Evolutionary conservation across 1,140 invertebrate genomes (phyloP).

Genomic region (Pantala flavescens): DNA sequence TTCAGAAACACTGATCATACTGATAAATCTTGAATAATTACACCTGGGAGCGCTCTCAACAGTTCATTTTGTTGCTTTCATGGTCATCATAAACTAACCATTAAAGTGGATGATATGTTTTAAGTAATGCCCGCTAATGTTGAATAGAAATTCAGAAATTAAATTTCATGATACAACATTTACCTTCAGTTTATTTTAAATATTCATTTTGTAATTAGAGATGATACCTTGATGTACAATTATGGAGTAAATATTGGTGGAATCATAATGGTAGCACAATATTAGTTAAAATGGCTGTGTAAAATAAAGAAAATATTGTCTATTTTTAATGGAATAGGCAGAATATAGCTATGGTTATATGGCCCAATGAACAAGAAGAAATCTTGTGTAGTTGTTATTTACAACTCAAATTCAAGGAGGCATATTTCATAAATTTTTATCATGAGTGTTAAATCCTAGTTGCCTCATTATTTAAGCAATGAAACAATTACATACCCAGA

Average conservation of each 20-base stretch:
- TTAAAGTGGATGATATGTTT: too few relatives aligned
- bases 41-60: too few relatives aligned
- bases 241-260: neutral
- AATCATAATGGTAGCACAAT: neutral
- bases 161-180: neutral
- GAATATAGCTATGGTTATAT: neutral
- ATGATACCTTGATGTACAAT: neutral
- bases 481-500: neutral
- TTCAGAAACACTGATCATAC: too few relatives aligned
- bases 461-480: neutral
- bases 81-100: too few relatives aligned
- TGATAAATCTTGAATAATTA: too few relatives aligned
- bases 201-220: neutral
- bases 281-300: neutral
- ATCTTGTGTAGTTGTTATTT: neutral
- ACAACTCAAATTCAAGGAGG: neutral
- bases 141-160: neutral
- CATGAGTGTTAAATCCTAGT: neutral
- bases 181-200: neutral
- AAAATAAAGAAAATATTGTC: neutral
- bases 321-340: constrained; percentile 7
- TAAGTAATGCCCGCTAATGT: too few relatives aligned
- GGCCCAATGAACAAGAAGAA: neutral
- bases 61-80: too few relatives aligned
- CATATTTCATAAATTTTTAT: neutral